phyloP scores from a whole-genome alignment of 2,113 vertebrate genomes.

The Osmerus mordax region DNA sequence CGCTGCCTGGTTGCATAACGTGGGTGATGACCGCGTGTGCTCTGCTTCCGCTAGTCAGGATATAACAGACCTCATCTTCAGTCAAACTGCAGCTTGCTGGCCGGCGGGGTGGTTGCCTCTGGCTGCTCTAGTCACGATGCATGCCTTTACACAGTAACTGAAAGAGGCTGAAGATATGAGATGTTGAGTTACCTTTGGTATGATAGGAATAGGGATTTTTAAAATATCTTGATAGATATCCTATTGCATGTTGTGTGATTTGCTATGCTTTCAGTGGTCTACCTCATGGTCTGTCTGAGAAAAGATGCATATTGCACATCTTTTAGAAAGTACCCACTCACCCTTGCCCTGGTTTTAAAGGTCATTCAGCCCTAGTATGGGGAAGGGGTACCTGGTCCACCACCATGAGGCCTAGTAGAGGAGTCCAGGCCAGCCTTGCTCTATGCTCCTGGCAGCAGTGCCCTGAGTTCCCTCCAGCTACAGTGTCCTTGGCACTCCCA shows the following conservation, averaged over 20 bases:
- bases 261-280: not conserved
- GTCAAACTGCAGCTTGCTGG: constrained; percentile 47
- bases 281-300: not conserved
- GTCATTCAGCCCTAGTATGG: not conserved
- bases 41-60: constrained; percentile 55
- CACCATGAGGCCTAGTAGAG: not conserved
- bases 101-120: constrained; percentile 31
- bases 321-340: not conserved
- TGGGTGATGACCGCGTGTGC: constrained; percentile 61
- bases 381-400: not conserved
- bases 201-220: not conserved
- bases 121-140: constrained; percentile 4
- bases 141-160: too few species aligned
- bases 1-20: constrained; percentile 67
- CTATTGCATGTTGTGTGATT: not conserved
- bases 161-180: too few species aligned
- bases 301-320: not conserved
- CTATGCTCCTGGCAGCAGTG: constrained; percentile 64
- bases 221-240: not conserved
- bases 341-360: not conserved
- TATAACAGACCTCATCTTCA: constrained; percentile 50
- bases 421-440: constrained; percentile 54
- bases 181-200: too few species aligned
- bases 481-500: constrained; percentile 76
- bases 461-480: constrained; percentile 68